Percentiles rank a stretch among this genome's conserved stretches.
Conservation (phyloP, 2,113 vertebrate species). For the Haemorhous mexicanus region DNA sequence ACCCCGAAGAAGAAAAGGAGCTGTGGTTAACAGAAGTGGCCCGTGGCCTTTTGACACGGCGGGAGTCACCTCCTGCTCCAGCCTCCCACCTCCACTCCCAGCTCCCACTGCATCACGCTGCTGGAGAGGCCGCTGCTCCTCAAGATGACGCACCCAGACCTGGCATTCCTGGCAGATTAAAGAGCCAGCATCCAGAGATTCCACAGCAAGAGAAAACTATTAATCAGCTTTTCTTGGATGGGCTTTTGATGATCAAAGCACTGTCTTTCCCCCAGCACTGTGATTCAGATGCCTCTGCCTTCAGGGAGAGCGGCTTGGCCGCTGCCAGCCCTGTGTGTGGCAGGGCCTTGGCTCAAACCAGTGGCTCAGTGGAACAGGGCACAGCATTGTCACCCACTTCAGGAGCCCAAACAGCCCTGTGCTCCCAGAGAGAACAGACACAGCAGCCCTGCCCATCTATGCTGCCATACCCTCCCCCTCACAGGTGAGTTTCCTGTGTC, state of each 20-base stretch:
- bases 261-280: neutral
- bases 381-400: rapidly evolving
- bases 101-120: neutral
- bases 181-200: slow-evolving; percentile 39
- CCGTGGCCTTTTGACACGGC: neutral
- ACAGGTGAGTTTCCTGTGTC: neutral
- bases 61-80: neutral
- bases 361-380: neutral
- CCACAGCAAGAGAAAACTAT: slow-evolving; percentile 25
- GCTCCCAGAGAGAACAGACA: neutral
- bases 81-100: neutral
- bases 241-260: slow-evolving; percentile 18
- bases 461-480: neutral
- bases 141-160: neutral
- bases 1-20: neutral
- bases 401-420: neutral
- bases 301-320: neutral
- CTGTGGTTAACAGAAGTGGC: neutral
- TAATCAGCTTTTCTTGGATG: slow-evolving; percentile 11
- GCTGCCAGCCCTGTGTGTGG: rapidly evolving
- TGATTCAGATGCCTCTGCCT: neutral
- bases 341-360: neutral
- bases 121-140: neutral
- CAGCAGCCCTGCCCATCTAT: neutral
- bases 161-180: slow-evolving; percentile 41